Conservation (phyloP, 1,140 invertebrate genomes). For the Neelides sp. region DNA sequence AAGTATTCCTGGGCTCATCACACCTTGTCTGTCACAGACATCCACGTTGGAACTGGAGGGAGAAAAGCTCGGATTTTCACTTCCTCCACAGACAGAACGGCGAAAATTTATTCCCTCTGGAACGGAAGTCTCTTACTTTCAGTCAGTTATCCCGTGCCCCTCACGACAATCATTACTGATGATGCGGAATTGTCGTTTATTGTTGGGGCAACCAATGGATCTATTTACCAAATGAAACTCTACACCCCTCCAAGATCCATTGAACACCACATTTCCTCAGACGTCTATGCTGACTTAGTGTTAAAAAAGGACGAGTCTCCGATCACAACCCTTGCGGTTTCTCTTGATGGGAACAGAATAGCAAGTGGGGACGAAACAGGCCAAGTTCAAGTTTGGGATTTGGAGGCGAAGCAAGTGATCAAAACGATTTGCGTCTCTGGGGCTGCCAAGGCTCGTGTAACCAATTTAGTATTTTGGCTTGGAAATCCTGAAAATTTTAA, state of each 20-base stretch:
- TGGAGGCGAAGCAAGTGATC: slow-evolving; percentile 18
- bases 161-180: slow-evolving; percentile 58
- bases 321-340: slow-evolving; percentile 19
- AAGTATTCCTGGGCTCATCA: slow-evolving; percentile 52
- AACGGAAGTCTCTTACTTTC: slow-evolving; percentile 53
- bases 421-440: slow-evolving; percentile 22
- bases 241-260: slow-evolving; percentile 49
- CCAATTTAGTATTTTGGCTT: slow-evolving; percentile 26
- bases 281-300: slow-evolving; percentile 30
- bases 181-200: slow-evolving; percentile 54
- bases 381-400: slow-evolving; percentile 23
- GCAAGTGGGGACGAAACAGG: slow-evolving; percentile 22
- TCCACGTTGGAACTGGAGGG: slow-evolving; percentile 45
- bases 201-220: slow-evolving; percentile 55
- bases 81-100: slow-evolving; percentile 64
- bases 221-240: slow-evolving; percentile 53
- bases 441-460: slow-evolving; percentile 4
- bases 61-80: slow-evolving; percentile 54
- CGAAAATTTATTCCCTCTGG: slow-evolving; percentile 62
- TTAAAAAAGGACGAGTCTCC: slow-evolving; percentile 23
- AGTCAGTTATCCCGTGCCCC: slow-evolving; percentile 55
- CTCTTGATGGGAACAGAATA: slow-evolving; percentile 18
- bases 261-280: slow-evolving; percentile 49
- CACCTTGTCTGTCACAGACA: slow-evolving; percentile 58
- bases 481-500: slow-evolving; percentile 22